Evolutionary conservation across 1,140 invertebrate species (phyloP).

Genomic region (Protaetia brevitarsis): DNA sequence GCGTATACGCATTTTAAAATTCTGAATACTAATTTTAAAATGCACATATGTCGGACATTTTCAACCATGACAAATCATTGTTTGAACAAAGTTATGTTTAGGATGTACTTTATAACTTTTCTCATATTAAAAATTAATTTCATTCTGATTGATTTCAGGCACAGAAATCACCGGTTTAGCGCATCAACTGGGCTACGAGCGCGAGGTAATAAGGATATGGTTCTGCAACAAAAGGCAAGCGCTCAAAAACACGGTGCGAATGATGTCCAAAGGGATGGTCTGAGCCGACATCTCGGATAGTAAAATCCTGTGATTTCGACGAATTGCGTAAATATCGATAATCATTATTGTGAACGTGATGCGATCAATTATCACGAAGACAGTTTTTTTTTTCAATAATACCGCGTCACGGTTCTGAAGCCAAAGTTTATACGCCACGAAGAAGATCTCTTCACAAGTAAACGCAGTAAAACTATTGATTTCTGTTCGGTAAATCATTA

Average conservation of each 20-base stretch:
- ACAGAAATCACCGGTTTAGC: slow-evolving; percentile 95
- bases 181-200: slow-evolving; percentile 91
- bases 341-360: not conserved
- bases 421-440: no score
- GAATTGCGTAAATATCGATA: slow-evolving; percentile 12
- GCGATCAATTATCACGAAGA: not conserved
- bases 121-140: not conserved
- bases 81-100: no score
- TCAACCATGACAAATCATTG: not conserved
- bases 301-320: slow-evolving; percentile 3
- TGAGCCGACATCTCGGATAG: slow-evolving; percentile 28
- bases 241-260: slow-evolving; percentile 89
- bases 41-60: no score
- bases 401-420: no score
- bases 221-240: slow-evolving; percentile 99
- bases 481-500: no score
- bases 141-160: slow-evolving; percentile 59
- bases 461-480: no score
- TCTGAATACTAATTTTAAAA: no score
- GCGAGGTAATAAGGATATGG: slow-evolving; percentile 98
- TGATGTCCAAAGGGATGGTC: slow-evolving; percentile 81
- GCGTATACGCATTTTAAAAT: no score
- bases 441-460: no score
- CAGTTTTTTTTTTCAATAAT: no score
- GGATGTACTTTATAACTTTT: not conserved